A percentile compares a stretch with the other conserved stretches of the same genome.
These are phyloP conservation scores for Prunella strophiata DNA, from an alignment of 2,797 vertebrate genomes.

Conservation along the genomic window DNA sequence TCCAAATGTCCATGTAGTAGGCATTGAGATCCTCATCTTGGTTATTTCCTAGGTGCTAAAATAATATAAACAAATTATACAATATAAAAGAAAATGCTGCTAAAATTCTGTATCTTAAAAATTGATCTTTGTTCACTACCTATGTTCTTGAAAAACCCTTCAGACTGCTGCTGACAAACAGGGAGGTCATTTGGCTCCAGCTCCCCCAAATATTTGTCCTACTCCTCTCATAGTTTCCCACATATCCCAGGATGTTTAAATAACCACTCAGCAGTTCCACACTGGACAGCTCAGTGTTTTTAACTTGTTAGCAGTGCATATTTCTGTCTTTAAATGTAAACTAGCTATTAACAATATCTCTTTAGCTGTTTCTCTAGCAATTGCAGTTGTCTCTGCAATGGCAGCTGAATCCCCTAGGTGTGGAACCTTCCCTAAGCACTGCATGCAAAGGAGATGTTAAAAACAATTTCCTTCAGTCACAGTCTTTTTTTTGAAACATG, in stretches of 20 bases:
- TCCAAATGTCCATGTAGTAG: constrained; percentile 30
- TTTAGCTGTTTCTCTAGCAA: neutral
- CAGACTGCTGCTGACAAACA: neutral
- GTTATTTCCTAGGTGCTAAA: constrained; percentile 13
- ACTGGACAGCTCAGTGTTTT: neutral
- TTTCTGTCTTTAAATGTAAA: neutral
- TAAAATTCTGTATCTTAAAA: neutral
- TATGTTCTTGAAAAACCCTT: neutral
- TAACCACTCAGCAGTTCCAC: neutral
- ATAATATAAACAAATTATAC: constrained; percentile 22
- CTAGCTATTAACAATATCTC: neutral
- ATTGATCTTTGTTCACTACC: neutral
- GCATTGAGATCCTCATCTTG: neutral
- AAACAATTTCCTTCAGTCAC: neutral
- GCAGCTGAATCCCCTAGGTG: neutral
- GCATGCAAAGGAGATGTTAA: neutral
- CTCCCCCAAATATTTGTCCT: neutral
- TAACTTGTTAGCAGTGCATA: neutral
- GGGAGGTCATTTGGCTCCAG: neutral
- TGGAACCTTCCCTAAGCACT: neutral
- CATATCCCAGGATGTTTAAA: neutral
- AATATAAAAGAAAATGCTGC: neutral
- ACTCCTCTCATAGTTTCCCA: neutral
- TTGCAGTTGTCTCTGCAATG: neutral
- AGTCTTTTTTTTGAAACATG: neutral